A percentile compares a stretch with the other conserved stretches of the same genome.
phyloP scores from a whole-genome alignment of 2,797 vertebrate genomes.

The Sebastes diploproa region DNA sequence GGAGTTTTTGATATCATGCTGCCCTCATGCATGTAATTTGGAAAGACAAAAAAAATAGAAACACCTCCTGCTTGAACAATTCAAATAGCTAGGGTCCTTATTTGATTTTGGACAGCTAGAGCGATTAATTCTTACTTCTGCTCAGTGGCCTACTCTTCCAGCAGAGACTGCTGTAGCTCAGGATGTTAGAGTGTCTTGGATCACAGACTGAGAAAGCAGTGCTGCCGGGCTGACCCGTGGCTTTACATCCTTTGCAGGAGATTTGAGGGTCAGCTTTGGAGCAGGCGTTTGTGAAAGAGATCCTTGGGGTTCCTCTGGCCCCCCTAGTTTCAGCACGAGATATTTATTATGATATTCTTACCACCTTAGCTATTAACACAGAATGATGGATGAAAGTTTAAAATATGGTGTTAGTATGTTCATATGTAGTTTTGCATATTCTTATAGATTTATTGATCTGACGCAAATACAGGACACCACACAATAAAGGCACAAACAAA shows the following conservation, averaged over 20 bases:
- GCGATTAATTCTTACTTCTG: conserved; percentile 82
- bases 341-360: conserved; percentile 80
- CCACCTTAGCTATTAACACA: not conserved
- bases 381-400: not conserved
- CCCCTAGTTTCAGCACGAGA: conserved; percentile 87
- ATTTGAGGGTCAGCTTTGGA: conserved; percentile 69
- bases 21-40: not conserved
- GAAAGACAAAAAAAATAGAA: not conserved
- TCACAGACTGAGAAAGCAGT: not conserved
- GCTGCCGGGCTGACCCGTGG: not conserved
- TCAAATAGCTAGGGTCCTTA: not conserved
- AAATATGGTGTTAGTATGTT: not conserved
- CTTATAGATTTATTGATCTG: conserved; percentile 4
- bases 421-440: not conserved
- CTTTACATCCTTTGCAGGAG: conserved; percentile 57
- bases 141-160: not conserved
- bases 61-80: not conserved
- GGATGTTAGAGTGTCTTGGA: not conserved
- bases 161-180: not conserved
- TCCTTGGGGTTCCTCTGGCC: conserved; percentile 86
- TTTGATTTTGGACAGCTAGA: not conserved
- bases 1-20: not conserved
- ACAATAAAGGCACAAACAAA: conserved; percentile 34
- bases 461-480: conserved; percentile 22
- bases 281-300: conserved; percentile 82